Base-by-base conservation (phyloP, 2,113 vertebrate genomes). In the Atherinomorus stipes region DNA sequence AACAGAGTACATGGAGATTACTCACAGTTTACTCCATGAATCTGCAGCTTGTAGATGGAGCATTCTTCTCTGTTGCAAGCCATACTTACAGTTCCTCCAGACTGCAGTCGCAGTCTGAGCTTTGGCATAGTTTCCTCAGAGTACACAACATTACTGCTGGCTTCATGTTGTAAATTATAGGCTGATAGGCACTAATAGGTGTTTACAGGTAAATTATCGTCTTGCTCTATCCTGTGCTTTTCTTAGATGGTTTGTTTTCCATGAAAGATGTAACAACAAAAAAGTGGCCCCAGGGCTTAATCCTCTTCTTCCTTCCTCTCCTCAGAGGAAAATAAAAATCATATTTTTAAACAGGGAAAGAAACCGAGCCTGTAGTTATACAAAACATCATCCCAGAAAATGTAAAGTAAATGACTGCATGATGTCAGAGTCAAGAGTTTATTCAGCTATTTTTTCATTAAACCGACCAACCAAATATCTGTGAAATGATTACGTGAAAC, bases 131-230 rank as follows among this genome's bases (percentile, higher is more conserved):
- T 64, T 64, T 51, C 18, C 22, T 52, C 31, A 23, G 23, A 52
- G 25, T 23, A 38, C 10, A 28, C 7, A 64, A 38, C 22, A 26
- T 21, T 22, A 7, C 22, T 11, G 60, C n/a, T 52, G 26, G 23
- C 23, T 49, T 71, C 25, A 49, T 11, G 1, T 15, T 56, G 53
- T 66, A 61, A 83, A 85, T 66, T 76, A 78, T 23, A 81, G 71
- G 31, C 52, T 73, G 50, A 66, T 78, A 54, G 62, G 51, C 10
- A 0, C 11, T 76, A 73, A 83, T 67, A 23, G 38, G 2, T 54
- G 22, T 64, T 76, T 76, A 53, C 42, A 21, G 64, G 66, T 13
- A 51, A 75, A 76, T 74, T 4, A 78, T 70, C 74, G 80, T 85
- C 79, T 73, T 74, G 70, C 50, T 72, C 21, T 50, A 25, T 37